Percentiles rank a stretch among this genome's conserved stretches.
phyloP scores from a whole-genome alignment of 2,113 vertebrate genomes.

The Ceuthmochares aereus region DNA sequence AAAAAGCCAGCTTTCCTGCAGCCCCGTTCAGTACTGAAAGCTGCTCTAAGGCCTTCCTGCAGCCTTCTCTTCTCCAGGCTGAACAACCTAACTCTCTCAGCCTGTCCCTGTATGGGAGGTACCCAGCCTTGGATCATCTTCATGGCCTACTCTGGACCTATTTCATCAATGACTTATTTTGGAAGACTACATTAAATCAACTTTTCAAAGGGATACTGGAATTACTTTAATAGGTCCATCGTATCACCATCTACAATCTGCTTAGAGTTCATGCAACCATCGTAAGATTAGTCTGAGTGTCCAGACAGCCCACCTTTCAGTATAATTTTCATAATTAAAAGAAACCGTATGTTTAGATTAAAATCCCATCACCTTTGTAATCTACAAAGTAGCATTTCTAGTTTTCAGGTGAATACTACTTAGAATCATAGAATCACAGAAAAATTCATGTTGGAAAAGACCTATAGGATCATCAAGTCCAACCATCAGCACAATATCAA shows the following conservation, averaged over 20 bases:
- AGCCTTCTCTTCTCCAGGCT: too few species aligned
- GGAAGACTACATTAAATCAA: constrained; percentile 16
- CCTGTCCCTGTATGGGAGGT: too few species aligned
- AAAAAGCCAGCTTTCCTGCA: too few species aligned
- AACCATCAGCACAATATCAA: too few species aligned
- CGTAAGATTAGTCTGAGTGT: neutral
- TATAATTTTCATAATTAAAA: neutral
- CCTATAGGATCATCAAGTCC: too few species aligned
- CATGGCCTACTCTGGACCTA: too few species aligned
- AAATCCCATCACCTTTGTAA: neutral
- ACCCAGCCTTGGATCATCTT: too few species aligned
- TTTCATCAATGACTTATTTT: neutral
- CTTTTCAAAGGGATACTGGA: constrained; percentile 5
- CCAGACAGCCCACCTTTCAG: neutral
- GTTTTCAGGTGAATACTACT: neutral
- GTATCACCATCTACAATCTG: neutral
- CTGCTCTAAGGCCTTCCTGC: too few species aligned
- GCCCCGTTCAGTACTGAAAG: too few species aligned
- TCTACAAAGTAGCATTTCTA: neutral
- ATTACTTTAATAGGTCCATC: neutral
- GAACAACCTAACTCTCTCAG: too few species aligned
- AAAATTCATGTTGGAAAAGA: too few species aligned
- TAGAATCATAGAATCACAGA: too few species aligned
- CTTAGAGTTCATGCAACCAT: neutral
- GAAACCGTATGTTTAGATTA: neutral